phyloP scores from a whole-genome alignment of 2,113 vertebrate species.

The Percopsis transmontana region DNA sequence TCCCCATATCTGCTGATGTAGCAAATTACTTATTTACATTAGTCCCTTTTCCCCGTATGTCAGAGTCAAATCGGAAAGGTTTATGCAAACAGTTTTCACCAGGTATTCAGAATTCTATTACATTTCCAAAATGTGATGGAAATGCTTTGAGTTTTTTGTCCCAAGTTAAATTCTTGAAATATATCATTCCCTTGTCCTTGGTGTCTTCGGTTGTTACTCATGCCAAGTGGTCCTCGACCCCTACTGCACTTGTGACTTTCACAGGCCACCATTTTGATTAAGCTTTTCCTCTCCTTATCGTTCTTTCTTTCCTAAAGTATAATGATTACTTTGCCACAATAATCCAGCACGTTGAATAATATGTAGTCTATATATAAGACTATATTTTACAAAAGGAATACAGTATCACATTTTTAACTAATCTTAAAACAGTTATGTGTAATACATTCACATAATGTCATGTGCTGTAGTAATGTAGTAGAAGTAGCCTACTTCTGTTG shows the following conservation, averaged over 20 bases:
- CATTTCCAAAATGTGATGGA: background rate
- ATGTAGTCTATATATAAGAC: no score
- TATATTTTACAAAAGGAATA: no score
- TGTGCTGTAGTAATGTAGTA: constrained; percentile 2
- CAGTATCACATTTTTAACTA: no score
- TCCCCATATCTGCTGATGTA: background rate
- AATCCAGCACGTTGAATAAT: no score
- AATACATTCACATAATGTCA: no score
- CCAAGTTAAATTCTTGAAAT: background rate
- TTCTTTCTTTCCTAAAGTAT: constrained; percentile 35
- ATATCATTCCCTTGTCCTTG: background rate
- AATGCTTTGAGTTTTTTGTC: background rate
- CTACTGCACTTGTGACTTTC: constrained; percentile 31
- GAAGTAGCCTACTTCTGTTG: no score
- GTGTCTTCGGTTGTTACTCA: background rate
- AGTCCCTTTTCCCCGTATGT: background rate
- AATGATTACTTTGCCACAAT: constrained; percentile 32
- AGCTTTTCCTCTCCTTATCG: constrained; percentile 5
- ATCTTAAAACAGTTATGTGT: no score
- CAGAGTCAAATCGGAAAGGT: background rate
- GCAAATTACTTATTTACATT: background rate
- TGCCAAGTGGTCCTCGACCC: no score
- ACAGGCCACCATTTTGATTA: constrained; percentile 21
- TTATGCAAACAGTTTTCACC: background rate
- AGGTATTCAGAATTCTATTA: background rate